Base-by-base conservation (phyloP, 2,888 invertebrate species). In the Parnassius smintheus region DNA sequence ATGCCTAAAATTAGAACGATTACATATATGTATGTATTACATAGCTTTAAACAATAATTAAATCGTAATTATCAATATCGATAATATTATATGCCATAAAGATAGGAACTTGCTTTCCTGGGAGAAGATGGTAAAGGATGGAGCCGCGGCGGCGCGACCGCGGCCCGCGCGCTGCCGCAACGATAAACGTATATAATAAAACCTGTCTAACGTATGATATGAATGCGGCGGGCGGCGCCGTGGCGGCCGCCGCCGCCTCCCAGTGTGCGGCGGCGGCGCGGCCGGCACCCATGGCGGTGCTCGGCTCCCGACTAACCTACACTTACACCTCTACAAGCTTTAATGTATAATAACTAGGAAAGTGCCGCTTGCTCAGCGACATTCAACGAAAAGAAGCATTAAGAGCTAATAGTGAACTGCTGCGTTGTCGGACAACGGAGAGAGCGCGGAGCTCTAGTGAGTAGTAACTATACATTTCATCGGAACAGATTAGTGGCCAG, bases 71-170 rank as follows among this genome's bases (percentile, higher is more conserved):
- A 92, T 91, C 92, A 92, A 91, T 92, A 91, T 91, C 91, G 91
- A 92, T 92, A 92, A 91, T 92, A 92, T 92, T 92, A 92, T 92
- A 92, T 92, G 92, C 91, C 92, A 92, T 92, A 92, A 92, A 92
- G 92, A 92, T 92, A 92, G 92, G 92, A 92, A 92, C 92, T 92
- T 92, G 92, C 90, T 92, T 92, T 91, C 88, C 92, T 92, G 92
- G 92, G 92, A 89, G 90, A 87, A 84, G 92, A 91, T 92, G 92
- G 78, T 88, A 84, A 76, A 81, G 77, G 77, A 83, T 83, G 78
- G 74, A 72, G 78, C 75, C 73, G 82, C 88, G 88, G 83, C 88
- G 82, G 82, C 81, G 75, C 82, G 85, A 85, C 88, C 87, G 89
- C 88, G 77, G 74, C 49, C 77, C 79, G 78, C 85, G 82, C 75